A percentile compares a stretch with the other conserved stretches of the same genome.
These are phyloP conservation scores for Microdon myrmicae DNA, from an alignment of 2,888 invertebrate genomes.

Conservation along the genomic window DNA sequence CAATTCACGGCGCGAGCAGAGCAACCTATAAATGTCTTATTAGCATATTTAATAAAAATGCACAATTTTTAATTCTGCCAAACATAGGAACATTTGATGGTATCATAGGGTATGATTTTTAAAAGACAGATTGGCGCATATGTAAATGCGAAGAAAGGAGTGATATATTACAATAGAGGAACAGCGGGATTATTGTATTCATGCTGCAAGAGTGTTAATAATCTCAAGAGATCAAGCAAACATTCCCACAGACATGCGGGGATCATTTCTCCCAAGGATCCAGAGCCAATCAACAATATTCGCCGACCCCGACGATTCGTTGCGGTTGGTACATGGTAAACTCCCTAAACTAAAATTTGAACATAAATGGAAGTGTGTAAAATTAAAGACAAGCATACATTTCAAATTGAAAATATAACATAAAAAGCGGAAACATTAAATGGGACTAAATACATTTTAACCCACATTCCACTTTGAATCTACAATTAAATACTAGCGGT, in stretches of 20 bases:
- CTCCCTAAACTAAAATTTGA: no score
- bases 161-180: slow-evolving; percentile 15
- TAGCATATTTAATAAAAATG: slow-evolving; percentile 26
- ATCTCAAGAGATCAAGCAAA: background rate
- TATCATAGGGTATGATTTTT: slow-evolving; percentile 40
- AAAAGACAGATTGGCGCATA: slow-evolving; percentile 25
- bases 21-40: slow-evolving; percentile 11
- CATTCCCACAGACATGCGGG: background rate
- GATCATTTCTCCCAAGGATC: background rate
- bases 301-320: slow-evolving; percentile 29
- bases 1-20: slow-evolving; percentile 10
- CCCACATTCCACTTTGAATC: no score
- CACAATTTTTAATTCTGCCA: slow-evolving; percentile 30
- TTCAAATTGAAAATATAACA: no score
- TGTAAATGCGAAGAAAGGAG: slow-evolving; percentile 21
- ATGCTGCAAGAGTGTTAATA: slow-evolving; percentile 3
- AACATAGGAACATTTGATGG: slow-evolving; percentile 34
- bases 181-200: slow-evolving; percentile 15
- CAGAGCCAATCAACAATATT: slow-evolving; percentile 1
- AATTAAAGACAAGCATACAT: no score
- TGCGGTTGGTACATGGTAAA: no score
- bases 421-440: no score
- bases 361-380: no score
- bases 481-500: no score
- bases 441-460: no score